Evolutionary conservation across 2,888 invertebrate species (phyloP), one percentile per base, ranked within the genome.

Genomic region (Cerastoderma edule): DNA sequence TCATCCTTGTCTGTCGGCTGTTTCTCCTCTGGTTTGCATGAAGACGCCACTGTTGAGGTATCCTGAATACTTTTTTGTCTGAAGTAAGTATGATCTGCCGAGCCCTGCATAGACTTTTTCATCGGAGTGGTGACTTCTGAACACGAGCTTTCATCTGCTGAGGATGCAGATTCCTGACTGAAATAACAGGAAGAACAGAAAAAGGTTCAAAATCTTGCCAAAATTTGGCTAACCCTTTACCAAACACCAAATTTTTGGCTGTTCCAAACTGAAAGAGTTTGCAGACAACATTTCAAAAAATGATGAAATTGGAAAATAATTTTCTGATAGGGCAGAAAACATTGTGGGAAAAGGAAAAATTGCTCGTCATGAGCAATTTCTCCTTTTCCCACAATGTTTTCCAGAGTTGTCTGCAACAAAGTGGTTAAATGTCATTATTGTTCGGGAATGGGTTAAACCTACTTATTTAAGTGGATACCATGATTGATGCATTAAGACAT

Each of bases 71-170:
- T 87, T 57, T 86, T 87, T 71, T 87, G 86, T 63, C 83, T 81
- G 72, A 87, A 88, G 80, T 91, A 91, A 39, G 88, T 89, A 74
- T 91, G 91, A 75, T 91, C 91, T 67, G 78, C 75, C 60, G 85
- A 82, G 32, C 76, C 82, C 22, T 80, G 27, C 35, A 67, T 73
- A 22, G 65, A 32, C 67, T 77, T 75, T 4, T 53, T 22, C n/a
- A 48, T 35, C 13, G 81, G 81, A 5, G 78, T 19, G 10, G 66
- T 75, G 13, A 72, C 30, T 22, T 65, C 79, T 0, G 85, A 76
- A 56, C 78, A 72, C 30, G 84, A 84, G 48, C 80, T 85, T 46
- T 85, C 86, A 72, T 87, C 86, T 10, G 80, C 78, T 33, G 84
- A 85, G 13, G 77, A 85, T 24, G 69, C 76, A 3, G 76, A 78